phyloP scores from a whole-genome alignment of 2,888 invertebrate species.

The Parapristionchus giblindavisi region DNA sequence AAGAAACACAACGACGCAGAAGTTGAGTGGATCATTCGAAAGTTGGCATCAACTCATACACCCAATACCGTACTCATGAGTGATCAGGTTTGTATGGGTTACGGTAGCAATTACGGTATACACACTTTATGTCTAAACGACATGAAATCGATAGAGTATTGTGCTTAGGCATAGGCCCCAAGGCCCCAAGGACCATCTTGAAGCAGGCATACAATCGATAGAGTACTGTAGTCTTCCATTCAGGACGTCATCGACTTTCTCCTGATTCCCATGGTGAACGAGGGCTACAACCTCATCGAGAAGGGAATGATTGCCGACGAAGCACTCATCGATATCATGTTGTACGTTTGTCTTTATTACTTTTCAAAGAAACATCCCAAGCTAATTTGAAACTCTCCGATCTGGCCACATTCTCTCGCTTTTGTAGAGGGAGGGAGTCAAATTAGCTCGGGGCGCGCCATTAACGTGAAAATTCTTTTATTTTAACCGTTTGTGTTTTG shows the following conservation, averaged over 20 bases:
- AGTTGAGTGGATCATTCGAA: slow-evolving; percentile 47
- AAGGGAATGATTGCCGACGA: slow-evolving; percentile 55
- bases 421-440: too few species aligned
- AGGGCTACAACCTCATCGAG: slow-evolving; percentile 56
- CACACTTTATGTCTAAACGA: too few species aligned
- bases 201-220: too few species aligned
- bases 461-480: too few species aligned
- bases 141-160: not conserved
- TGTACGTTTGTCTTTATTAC: slow-evolving; percentile 44
- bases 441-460: too few species aligned
- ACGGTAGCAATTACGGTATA: too few species aligned
- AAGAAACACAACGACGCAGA: slow-evolving; percentile 55
- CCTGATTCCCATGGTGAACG: slow-evolving; percentile 59
- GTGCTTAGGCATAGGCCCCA: not conserved
- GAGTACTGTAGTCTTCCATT: too few species aligned
- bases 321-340: slow-evolving; percentile 58
- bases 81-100: too few species aligned
- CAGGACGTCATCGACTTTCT: slow-evolving; percentile 55
- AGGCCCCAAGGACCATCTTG: not conserved
- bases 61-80: slow-evolving; percentile 26
- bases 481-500: not conserved
- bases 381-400: too few species aligned
- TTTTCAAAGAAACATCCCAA: too few species aligned
- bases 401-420: too few species aligned
- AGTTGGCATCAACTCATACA: slow-evolving; percentile 35